Evolutionary conservation across 2,888 invertebrate species (phyloP).

Genomic region (Lissonota sp.): DNA sequence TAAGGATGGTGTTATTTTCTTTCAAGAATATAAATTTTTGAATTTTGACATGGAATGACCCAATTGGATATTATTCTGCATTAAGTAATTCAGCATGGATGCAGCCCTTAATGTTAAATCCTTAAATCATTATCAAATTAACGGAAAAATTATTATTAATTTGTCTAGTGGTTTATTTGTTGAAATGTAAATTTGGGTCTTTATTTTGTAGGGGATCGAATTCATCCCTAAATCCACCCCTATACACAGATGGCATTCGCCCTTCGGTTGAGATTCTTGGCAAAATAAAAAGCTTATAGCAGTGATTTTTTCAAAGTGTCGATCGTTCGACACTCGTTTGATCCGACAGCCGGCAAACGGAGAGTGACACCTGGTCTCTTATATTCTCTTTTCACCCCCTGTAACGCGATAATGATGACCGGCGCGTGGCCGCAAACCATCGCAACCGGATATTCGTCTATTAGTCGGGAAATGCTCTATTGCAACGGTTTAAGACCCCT

Average conservation of each 20-base stretch:
- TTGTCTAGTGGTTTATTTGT: no score
- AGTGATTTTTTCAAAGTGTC: conserved; percentile 34
- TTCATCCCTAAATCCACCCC: no score
- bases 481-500: neutral
- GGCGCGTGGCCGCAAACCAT: conserved; percentile 49
- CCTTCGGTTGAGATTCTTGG: neutral
- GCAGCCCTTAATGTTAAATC: no score
- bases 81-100: no score
- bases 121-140: no score
- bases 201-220: no score
- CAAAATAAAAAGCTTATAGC: neutral
- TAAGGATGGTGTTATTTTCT: no score
- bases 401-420: conserved; percentile 28
- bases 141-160: no score
- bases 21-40: no score
- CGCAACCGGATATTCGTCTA: conserved; percentile 51
- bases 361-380: conserved; percentile 44
- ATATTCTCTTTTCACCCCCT: conserved; percentile 37
- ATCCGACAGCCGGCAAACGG: conserved; percentile 12
- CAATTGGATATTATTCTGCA: no score
- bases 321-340: conserved; percentile 6
- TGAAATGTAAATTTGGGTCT: conserved; percentile 1
- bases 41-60: no score
- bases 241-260: neutral
- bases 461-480: conserved; percentile 45